Percentiles rank a stretch among this genome's conserved stretches.
Conservation (phyloP, 2,113 vertebrate species). For the Cricetomys ansorgei region DNA sequence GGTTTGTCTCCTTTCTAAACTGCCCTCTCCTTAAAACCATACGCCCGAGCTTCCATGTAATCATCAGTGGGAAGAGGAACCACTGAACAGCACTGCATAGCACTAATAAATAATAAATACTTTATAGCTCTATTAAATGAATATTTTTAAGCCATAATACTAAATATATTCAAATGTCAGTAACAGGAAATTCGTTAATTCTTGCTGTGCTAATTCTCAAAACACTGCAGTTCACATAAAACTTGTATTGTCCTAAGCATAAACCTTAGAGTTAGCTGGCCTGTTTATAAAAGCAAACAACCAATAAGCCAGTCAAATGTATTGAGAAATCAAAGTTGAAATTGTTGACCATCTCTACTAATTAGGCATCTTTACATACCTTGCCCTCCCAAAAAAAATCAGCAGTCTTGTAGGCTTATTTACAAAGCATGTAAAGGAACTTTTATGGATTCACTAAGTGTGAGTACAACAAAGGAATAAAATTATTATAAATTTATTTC, state of each 20-base stretch:
- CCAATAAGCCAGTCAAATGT: not conserved
- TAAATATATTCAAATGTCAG: not conserved
- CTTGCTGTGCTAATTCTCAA: not conserved
- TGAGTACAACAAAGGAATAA: not conserved
- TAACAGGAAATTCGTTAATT: not conserved
- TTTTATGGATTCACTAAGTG: not conserved
- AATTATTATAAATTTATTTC: not conserved
- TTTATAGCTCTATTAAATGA: not conserved
- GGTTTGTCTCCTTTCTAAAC: not conserved
- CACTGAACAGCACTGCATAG: not conserved
- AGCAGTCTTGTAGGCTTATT: not conserved
- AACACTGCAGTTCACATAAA: not conserved
- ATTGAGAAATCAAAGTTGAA: not conserved
- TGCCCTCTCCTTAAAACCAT: not conserved
- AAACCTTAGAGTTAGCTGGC: not conserved
- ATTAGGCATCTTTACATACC: not conserved
- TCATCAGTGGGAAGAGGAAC: not conserved
- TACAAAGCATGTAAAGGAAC: not conserved
- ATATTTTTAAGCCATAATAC: not conserved
- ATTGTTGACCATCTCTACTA: not conserved
- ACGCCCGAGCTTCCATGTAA: not conserved
- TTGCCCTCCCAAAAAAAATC: not conserved
- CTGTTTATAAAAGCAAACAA: not conserved
- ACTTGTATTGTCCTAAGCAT: not conserved
- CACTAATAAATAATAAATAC: not conserved